These are phyloP conservation scores for Drosophila demipolita DNA, from an alignment of 2,888 invertebrate species.

Conservation along the genomic window DNA sequence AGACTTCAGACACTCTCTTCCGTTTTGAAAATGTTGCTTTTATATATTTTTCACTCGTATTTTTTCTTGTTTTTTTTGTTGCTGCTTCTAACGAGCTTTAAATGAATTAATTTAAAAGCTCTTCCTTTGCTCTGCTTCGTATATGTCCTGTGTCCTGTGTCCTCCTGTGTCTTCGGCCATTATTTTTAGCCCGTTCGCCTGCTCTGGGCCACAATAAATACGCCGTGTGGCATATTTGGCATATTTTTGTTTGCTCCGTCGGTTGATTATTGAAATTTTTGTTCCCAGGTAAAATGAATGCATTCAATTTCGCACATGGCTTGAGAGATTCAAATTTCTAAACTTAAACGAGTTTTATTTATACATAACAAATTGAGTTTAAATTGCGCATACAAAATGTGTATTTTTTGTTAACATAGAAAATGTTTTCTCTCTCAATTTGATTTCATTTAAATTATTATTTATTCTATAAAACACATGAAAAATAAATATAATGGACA, in stretches of 20 bases:
- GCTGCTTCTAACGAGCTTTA: conserved; percentile 69
- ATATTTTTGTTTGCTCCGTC: conserved; percentile 21
- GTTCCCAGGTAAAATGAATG: conserved; percentile 17
- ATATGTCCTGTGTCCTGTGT: conserved; percentile 4
- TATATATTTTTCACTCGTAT: conserved; percentile 25
- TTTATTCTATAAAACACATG: background rate
- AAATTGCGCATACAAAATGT: background rate
- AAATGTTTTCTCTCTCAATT: background rate
- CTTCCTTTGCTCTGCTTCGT: conserved; percentile 6
- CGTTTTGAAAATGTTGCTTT: conserved; percentile 47
- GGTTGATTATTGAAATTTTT: conserved; percentile 25
- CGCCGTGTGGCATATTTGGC: conserved; percentile 27
- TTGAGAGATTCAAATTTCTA: background rate
- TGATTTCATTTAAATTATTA: background rate
- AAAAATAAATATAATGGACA: background rate
- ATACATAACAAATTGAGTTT: background rate
- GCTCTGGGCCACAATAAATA: conserved; percentile 29
- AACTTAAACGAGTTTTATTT: background rate
- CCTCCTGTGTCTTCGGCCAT: conserved; percentile 15
- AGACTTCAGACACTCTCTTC: conserved; percentile 55
- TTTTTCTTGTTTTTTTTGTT: conserved; percentile 15
- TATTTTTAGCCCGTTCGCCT: conserved; percentile 22
- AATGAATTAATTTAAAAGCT: conserved; percentile 75
- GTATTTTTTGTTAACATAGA: background rate
- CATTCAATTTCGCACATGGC: conserved; percentile 4